Conservation (phyloP, 2,113 vertebrate species). For the Cervus canadensis region DNA sequence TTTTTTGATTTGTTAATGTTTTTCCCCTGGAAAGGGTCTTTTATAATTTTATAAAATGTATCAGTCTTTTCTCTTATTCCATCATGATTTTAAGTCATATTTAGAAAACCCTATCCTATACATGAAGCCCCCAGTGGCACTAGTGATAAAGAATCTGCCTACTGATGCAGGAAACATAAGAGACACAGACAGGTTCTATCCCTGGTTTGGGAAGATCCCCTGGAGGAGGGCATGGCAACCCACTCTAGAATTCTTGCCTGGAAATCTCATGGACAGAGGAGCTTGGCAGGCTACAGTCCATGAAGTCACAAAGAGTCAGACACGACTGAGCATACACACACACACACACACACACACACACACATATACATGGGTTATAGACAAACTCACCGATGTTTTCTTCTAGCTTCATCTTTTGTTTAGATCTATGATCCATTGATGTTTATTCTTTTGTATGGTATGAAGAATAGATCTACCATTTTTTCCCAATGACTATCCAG, state of each 20-base stretch:
- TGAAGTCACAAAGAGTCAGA: neutral
- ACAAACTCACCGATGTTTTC: neutral
- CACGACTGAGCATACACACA: rapidly evolving
- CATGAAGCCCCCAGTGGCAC: neutral
- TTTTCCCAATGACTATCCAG: neutral
- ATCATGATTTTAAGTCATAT: neutral
- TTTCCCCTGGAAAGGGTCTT: neutral
- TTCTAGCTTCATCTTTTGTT: neutral
- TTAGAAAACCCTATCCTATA: neutral
- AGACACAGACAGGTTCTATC: neutral
- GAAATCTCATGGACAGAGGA: neutral
- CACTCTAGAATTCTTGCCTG: neutral
- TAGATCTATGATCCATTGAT: neutral
- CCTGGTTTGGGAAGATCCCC: neutral
- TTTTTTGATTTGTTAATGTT: neutral
- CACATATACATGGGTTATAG: neutral
- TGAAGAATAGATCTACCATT: neutral
- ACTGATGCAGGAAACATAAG: neutral
- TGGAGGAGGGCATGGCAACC: neutral
- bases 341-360: neutral
- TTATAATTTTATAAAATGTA: neutral
- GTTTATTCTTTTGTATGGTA: neutral
- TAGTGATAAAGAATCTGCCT: neutral
- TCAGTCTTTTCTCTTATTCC: neutral
- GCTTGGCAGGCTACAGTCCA: neutral